A percentile compares a stretch with the other conserved stretches of the same genome.
Evolutionary conservation across 1,140 invertebrate genomes (phyloP).

Genomic region (Papilio polytes): DNA sequence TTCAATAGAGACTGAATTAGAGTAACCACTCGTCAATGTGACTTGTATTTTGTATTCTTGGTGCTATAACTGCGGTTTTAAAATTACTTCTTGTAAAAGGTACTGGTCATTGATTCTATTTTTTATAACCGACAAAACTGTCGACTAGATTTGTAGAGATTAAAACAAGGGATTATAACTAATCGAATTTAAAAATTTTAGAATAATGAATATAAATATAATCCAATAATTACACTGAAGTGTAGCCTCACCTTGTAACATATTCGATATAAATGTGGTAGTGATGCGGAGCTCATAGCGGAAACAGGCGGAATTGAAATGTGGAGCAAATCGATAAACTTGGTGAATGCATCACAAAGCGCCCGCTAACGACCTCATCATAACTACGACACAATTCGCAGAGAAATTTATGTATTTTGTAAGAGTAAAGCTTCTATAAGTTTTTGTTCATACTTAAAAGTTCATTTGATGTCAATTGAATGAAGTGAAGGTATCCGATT

Average conservation of each 20-base stretch:
- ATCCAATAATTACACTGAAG: neutral
- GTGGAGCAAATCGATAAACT: constrained; percentile 38
- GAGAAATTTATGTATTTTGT: constrained; percentile 7
- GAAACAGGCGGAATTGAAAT: constrained; percentile 28
- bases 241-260: constrained; percentile 3
- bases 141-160: neutral
- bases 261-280: constrained; percentile 33
- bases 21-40: no score
- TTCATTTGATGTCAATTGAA: neutral
- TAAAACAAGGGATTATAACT: no score
- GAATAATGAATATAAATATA: neutral
- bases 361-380: constrained; percentile 16
- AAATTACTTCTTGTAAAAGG: no score
- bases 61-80: no score
- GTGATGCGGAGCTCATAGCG: neutral
- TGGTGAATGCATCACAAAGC: constrained; percentile 30
- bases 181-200: neutral
- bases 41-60: no score
- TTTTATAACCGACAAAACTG: no score
- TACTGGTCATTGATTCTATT: no score
- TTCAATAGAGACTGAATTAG: no score
- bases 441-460: neutral
- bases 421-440: neutral
- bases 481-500: neutral
- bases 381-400: constrained; percentile 5